Base-by-base conservation (phyloP, 2,113 vertebrate species). In the Siphamia tubifer region DNA sequence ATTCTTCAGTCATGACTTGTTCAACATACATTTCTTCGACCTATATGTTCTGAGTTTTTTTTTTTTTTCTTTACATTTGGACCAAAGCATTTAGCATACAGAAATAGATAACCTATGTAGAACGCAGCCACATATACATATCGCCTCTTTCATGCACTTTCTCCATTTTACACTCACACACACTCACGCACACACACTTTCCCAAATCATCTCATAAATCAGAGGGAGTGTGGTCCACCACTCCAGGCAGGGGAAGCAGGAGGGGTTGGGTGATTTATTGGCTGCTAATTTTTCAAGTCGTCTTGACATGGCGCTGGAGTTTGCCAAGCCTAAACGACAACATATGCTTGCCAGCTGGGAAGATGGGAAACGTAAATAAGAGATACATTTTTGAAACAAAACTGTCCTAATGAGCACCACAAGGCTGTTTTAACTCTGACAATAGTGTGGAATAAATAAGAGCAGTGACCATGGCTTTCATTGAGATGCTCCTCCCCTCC, bases 271-370 rank as follows among this genome's bases (percentile, higher is more conserved):
- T 92, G 92, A 93, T 93, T 93, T 92, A 93, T 93, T 85, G 88
- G 90, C 85, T 88, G 89, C 90, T 91, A 92, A 93, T 93, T 92
- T 90, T 90, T 92, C 89, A 91, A 91, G 90, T 89, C 87, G 81
- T 90, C 89, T 87, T 87, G 90, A 92, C 89, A 83, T 80, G 80
- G 74, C 68, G 61, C 85, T 72, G 78, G 84, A 91, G 89, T 91
- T 90, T 92, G 89, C 90, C 91, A 88, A 87, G 89, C 85, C 89
- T 92, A 91, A 92, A 90, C 87, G 86, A 86, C 90, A 82, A 88
- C 91, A 93, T 92, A 91, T 92, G 91, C 89, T 88, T 83, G 82
- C 90, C 89, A 88, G 89, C 89, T 90, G 89, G 85, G 86, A 82
- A 80, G 82, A 80, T 74, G 79, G 64, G 66, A 81, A 83, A 85